Conservation (phyloP, 2,888 invertebrate species). For the Eupithecia abbreviata region DNA sequence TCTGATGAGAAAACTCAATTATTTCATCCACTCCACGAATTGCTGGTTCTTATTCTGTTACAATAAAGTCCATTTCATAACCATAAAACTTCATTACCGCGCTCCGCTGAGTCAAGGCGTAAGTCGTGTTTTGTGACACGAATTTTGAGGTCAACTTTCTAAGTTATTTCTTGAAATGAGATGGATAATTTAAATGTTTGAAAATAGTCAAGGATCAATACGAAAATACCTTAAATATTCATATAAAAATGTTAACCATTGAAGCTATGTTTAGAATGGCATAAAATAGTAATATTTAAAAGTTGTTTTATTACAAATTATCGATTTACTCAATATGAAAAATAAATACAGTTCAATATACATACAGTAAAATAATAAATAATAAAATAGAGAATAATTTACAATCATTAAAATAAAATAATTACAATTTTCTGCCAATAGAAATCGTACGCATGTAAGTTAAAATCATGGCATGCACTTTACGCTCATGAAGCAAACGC, state of each 20-base stretch:
- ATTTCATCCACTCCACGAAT: constrained; percentile 44
- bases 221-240: background rate
- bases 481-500: background rate
- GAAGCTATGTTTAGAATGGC: background rate
- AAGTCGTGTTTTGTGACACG: constrained; percentile 54
- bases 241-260: too few species aligned
- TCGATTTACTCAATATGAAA: too few species aligned
- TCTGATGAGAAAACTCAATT: constrained; percentile 51
- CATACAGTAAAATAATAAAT: too few species aligned
- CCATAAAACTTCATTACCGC: constrained; percentile 50
- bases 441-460: background rate
- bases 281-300: background rate
- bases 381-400: too few species aligned
- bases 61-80: constrained; percentile 52
- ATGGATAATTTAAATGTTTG: background rate
- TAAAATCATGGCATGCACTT: background rate
- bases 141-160: constrained; percentile 55
- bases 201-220: background rate
- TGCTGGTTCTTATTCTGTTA: constrained; percentile 47
- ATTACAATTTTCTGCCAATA: too few species aligned
- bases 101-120: constrained; percentile 50
- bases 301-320: too few species aligned
- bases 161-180: constrained; percentile 51
- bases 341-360: background rate
- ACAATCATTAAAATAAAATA: too few species aligned